phyloP scores from a whole-genome alignment of 2,888 invertebrate genomes.

The Drosophila fungiperda region DNA sequence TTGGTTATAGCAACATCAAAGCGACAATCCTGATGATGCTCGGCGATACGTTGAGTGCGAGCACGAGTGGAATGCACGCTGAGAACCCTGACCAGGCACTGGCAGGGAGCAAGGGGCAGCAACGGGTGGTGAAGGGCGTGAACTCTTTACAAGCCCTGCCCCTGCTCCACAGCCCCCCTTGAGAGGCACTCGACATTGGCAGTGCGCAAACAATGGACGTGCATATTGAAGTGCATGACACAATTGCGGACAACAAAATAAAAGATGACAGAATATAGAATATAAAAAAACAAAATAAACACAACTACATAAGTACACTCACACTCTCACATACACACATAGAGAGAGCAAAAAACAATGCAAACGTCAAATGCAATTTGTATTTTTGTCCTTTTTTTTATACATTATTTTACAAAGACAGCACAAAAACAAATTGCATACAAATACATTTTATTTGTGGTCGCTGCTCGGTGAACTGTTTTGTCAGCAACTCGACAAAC shows the following conservation, averaged over 20 bases:
- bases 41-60: slow-evolving; percentile 52
- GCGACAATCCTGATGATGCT: slow-evolving; percentile 61
- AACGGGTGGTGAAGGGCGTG: not conserved
- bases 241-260: slow-evolving; percentile 56
- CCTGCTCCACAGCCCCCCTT: not conserved
- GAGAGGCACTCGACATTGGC: slow-evolving; percentile 38
- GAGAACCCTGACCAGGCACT: slow-evolving; percentile 1
- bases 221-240: slow-evolving; percentile 63
- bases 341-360: slow-evolving; percentile 37
- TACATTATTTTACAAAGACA: slow-evolving; percentile 38
- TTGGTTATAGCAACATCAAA: slow-evolving; percentile 70
- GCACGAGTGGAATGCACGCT: slow-evolving; percentile 29
- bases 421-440: slow-evolving; percentile 58
- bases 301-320: slow-evolving; percentile 15
- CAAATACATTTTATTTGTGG: slow-evolving; percentile 51
- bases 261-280: slow-evolving; percentile 33
- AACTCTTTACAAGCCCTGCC: not conserved
- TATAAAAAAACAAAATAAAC: slow-evolving; percentile 32
- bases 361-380: slow-evolving; percentile 44
- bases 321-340: not conserved
- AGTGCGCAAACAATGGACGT: slow-evolving; percentile 55
- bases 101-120: not conserved
- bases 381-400: not conserved
- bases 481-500: slow-evolving; percentile 49
- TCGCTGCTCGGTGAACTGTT: slow-evolving; percentile 41